Conservation (phyloP, 2,888 invertebrate genomes). For the Smittia aterrima region DNA sequence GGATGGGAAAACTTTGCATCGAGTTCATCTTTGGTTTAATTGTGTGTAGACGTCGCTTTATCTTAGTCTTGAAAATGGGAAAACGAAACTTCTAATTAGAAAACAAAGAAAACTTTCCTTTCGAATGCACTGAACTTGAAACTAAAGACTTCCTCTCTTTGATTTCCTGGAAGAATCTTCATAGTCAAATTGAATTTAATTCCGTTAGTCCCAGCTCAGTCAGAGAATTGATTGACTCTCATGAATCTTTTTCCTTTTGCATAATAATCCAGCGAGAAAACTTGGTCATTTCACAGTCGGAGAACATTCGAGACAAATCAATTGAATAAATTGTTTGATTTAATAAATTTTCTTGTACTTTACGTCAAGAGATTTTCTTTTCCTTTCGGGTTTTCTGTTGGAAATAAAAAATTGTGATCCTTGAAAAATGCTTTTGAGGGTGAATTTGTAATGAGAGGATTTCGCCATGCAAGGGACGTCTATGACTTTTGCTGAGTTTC, state of each 20-base stretch:
- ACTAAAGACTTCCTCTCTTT: conserved; percentile 10
- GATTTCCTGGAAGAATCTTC: too few relatives aligned
- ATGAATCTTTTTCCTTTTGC: conserved; percentile 10
- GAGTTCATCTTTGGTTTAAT: background rate
- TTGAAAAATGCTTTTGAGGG: conserved; percentile 26
- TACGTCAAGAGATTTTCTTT: conserved; percentile 13
- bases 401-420: conserved; percentile 14
- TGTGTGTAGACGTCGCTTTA: background rate
- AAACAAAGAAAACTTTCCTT: conserved; percentile 1
- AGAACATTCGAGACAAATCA: conserved; percentile 35
- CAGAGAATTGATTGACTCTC: conserved; percentile 4
- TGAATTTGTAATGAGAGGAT: conserved; percentile 39
- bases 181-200: conserved; percentile 4
- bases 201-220: background rate
- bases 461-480: background rate
- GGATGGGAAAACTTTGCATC: background rate
- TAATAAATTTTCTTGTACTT: conserved; percentile 37
- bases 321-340: conserved; percentile 41
- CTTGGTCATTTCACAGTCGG: conserved; percentile 38
- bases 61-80: background rate
- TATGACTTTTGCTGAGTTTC: background rate
- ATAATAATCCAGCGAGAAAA: background rate
- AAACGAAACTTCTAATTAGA: conserved; percentile 1
- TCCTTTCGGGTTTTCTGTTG: background rate
- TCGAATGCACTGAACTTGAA: conserved; percentile 3